Evolutionary conservation across 1,140 invertebrate species (phyloP).

Genomic region (Drosophila fuyamai): DNA sequence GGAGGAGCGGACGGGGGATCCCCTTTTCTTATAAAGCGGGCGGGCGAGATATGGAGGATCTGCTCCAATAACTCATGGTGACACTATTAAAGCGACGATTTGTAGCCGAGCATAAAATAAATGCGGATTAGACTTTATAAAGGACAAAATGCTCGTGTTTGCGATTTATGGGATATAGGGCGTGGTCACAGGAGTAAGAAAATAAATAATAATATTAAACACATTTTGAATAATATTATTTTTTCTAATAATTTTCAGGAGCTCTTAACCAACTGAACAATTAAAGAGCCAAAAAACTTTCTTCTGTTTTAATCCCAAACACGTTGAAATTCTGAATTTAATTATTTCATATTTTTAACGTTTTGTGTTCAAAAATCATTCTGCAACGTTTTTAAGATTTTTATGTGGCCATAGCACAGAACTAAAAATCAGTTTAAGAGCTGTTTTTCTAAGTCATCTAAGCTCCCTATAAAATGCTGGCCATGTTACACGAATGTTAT

Average conservation of each 20-base stretch:
- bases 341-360: no score
- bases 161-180: slow-evolving; percentile 75
- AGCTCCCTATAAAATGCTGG: slow-evolving; percentile 69
- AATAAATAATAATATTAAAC: background rate
- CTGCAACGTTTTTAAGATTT: background rate
- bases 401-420: background rate
- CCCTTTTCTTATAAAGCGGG: slow-evolving; percentile 10
- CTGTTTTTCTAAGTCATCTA: background rate
- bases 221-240: background rate
- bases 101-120: slow-evolving; percentile 85
- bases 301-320: no score
- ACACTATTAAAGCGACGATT: slow-evolving; percentile 85
- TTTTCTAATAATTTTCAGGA: no score
- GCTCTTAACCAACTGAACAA: no score
- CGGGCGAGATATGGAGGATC: slow-evolving; percentile 42
- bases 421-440: background rate
- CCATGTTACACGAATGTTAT: slow-evolving; percentile 84
- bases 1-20: slow-evolving; percentile 1
- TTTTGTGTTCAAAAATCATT: no score
- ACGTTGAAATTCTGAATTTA: no score
- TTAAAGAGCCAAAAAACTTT: no score
- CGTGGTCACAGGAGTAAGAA: slow-evolving; percentile 33
- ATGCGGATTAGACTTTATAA: slow-evolving; percentile 85
- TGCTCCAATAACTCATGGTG: slow-evolving; percentile 83
- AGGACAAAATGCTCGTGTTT: slow-evolving; percentile 83